Conservation (phyloP, 1,140 invertebrate species). For the Paracyclopina nana region DNA sequence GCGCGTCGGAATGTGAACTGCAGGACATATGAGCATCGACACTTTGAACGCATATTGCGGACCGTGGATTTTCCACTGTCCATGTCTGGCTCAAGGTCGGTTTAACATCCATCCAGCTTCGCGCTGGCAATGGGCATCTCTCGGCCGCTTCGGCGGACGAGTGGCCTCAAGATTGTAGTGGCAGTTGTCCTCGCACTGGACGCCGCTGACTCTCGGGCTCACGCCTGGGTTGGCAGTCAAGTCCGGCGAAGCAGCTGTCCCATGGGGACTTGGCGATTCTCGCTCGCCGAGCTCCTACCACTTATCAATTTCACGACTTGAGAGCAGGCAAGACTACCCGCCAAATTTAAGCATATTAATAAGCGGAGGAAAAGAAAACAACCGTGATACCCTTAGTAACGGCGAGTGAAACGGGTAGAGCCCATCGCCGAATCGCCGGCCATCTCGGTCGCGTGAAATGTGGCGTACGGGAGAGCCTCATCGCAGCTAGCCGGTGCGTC, state of each 20-base stretch:
- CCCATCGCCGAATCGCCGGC: conserved; percentile 41
- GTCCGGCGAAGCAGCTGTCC: too few species aligned
- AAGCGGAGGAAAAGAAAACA: conserved; percentile 82
- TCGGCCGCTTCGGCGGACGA: neutral
- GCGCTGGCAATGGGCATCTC: neutral
- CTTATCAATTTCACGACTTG: conserved; percentile 31
- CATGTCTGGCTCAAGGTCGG: conserved; percentile 36
- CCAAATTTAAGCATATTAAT: conserved; percentile 72
- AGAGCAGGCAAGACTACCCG: conserved; percentile 48
- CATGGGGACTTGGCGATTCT: too few species aligned
- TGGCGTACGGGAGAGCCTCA: conserved; percentile 40
- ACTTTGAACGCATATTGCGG: conserved; percentile 55
- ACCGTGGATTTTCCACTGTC: conserved; percentile 30
- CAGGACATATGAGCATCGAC: conserved; percentile 57
- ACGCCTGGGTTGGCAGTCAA: too few species aligned
- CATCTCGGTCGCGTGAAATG: conserved; percentile 34
- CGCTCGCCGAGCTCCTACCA: too few species aligned
- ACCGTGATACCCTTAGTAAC: conserved; percentile 67
- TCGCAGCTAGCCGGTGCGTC: conserved; percentile 21
- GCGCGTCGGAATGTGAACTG: conserved; percentile 54
- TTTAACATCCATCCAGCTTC: neutral
- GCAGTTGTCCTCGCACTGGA: too few species aligned
- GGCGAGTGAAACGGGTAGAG: conserved; percentile 61
- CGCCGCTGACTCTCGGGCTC: too few species aligned
- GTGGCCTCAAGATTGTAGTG: neutral